Conservation (phyloP, 2,888 invertebrate species). For the Phyto melanocephala region DNA sequence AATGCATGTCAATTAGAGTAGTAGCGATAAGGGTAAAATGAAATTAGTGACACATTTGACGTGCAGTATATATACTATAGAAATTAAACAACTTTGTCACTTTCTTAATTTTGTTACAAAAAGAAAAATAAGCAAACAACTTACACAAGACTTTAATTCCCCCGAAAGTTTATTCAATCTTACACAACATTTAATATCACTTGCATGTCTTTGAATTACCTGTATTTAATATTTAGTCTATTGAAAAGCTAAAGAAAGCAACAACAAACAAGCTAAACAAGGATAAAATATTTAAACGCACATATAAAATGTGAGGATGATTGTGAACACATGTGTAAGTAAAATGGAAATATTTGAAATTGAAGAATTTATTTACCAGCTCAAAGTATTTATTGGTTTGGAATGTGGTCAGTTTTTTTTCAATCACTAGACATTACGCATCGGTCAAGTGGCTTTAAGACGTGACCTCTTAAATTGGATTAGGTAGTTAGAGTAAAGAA, state of each 20-base stretch:
- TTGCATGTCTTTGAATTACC: neutral
- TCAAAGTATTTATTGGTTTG: slow-evolving; percentile 15
- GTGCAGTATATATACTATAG: no score
- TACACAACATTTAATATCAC: neutral
- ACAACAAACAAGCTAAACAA: neutral
- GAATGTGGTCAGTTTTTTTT: neutral
- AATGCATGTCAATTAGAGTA: no score
- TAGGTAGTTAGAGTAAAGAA: neutral
- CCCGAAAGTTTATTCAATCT: neutral
- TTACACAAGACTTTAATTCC: neutral
- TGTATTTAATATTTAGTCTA: neutral
- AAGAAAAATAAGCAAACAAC: neutral
- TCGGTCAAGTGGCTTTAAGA: neutral
- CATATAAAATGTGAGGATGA: neutral
- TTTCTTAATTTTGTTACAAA: no score
- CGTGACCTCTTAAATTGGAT: slow-evolving; percentile 11
- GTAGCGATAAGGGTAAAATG: no score
- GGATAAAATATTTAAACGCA: neutral
- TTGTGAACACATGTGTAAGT: neutral
- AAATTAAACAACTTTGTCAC: no score
- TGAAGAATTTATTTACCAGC: slow-evolving; percentile 2
- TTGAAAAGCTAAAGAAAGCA: neutral
- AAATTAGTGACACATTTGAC: no score
- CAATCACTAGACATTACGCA: neutral
- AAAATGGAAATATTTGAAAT: slow-evolving; percentile 23